phyloP scores from a whole-genome alignment of 2,888 invertebrate genomes.

The Aphodius sticticus region DNA sequence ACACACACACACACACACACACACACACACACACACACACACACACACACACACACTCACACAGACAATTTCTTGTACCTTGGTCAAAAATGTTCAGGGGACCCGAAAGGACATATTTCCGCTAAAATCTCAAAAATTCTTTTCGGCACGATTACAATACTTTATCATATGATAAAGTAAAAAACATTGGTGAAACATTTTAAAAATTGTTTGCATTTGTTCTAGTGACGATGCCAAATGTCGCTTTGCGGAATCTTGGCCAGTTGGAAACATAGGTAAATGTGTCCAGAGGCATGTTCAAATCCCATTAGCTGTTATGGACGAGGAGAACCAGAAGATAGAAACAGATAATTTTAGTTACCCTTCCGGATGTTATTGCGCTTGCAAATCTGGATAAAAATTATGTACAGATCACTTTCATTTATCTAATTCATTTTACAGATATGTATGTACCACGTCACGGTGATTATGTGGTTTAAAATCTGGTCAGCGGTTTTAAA shows the following conservation, averaged over 20 bases:
- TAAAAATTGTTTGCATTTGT: background rate
- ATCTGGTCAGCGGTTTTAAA: too few relatives aligned
- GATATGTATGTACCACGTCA: background rate
- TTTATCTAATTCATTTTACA: background rate
- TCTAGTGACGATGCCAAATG: conserved; percentile 18
- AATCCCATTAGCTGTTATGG: conserved; percentile 63
- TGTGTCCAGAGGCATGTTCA: conserved; percentile 65
- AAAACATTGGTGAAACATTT: background rate
- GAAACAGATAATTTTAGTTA: conserved; percentile 63
- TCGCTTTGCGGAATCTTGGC: conserved; percentile 36
- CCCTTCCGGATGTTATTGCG: conserved; percentile 70
- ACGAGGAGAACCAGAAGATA: conserved; percentile 53
- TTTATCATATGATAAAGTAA: too few relatives aligned
- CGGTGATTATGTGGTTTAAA: too few relatives aligned
- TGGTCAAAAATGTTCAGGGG: too few relatives aligned
- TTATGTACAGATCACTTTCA: background rate
- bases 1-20: too few relatives aligned
- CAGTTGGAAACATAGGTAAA: conserved; percentile 56
- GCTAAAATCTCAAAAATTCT: too few relatives aligned
- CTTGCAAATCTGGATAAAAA: conserved; percentile 59
- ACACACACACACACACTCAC: too few relatives aligned
- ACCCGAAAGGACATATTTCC: too few relatives aligned
- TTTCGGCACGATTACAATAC: too few relatives aligned
- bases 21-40: too few relatives aligned
- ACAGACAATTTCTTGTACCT: too few relatives aligned